These are phyloP conservation scores for Plotosus lineatus DNA, from an alignment of 2,113 vertebrate species.

Conservation along the genomic window DNA sequence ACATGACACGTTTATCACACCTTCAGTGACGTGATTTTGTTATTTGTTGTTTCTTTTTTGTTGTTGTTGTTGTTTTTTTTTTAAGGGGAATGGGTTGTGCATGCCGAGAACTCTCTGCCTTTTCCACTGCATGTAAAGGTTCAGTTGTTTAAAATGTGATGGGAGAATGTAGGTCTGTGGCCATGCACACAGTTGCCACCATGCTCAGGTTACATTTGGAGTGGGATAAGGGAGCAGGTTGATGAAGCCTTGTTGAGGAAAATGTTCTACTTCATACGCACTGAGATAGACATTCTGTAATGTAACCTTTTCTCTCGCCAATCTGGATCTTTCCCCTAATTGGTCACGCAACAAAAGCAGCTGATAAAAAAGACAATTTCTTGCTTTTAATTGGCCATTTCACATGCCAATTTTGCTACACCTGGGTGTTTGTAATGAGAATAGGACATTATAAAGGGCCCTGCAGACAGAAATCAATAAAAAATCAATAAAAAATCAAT, in stretches of 20 bases:
- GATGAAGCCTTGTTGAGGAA: slow-evolving; percentile 44
- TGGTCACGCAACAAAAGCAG: slow-evolving; percentile 89
- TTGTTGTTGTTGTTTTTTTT: no score
- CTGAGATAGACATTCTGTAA: slow-evolving; percentile 77
- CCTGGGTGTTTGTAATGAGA: slow-evolving; percentile 92
- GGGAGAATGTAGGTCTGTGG: slow-evolving; percentile 47
- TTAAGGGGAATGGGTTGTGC: no score
- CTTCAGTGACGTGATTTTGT: no score
- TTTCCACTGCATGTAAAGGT: slow-evolving; percentile 56
- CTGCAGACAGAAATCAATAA: slow-evolving; percentile 85
- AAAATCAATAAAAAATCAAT: no score
- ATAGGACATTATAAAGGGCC: slow-evolving; percentile 86
- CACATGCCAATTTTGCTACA: slow-evolving; percentile 84
- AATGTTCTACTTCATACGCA: slow-evolving; percentile 68
- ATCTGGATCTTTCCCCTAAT: slow-evolving; percentile 86
- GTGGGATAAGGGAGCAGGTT: slow-evolving; percentile 8
- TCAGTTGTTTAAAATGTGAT: slow-evolving; percentile 48
- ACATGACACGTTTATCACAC: no score
- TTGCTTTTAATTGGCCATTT: slow-evolving; percentile 95
- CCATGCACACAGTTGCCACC: slow-evolving; percentile 12
- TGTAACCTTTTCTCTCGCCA: slow-evolving; percentile 87
- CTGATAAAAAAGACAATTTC: slow-evolving; percentile 92
- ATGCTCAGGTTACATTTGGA: slow-evolving; percentile 30
- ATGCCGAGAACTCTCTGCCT: no score
- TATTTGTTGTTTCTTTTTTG: no score